Base-by-base conservation (phyloP, 2,113 vertebrate genomes). In the Periophthalmodon schlosseri region DNA sequence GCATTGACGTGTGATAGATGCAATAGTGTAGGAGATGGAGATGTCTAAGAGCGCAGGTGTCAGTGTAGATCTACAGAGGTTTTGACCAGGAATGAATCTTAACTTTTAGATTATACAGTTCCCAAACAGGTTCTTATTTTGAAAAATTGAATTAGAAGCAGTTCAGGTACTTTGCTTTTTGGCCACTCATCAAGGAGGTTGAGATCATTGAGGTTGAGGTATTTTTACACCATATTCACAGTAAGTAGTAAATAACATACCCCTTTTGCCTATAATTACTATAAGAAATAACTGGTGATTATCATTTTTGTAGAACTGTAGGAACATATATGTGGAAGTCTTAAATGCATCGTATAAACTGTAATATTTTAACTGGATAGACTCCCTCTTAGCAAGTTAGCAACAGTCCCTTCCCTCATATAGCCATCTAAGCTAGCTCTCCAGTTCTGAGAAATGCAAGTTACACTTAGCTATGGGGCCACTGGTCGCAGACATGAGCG, bases 391-490 rank as follows among this genome's bases (percentile, higher is more conserved):
- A 10, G 10, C 39, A 2, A 44, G 39, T 44, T 44, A 44, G 8
- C 36, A 9, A 39, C 4, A 39, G 9, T 7, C 9, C 39, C 39
- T 44, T 44, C 10, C 39, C 10, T 44, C 39, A 44, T 44, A 9
- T 44, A 44, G 8, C 8, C 4, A 4, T 5, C 15, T 47, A 56
- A 10, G 52, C 6, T 12, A 57, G 54, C n/a, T 11, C 9, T 12
- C 56, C 78, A 67, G 63, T 61, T 70, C 24, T 34, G 3, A 68
- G 73, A 56, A n/a, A 56, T 56, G 52, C 81, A 87, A 91, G 90
- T 91, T 93, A 90, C 81, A 88, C 93, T 93, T 94, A 93, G 95
- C 94, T 91, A 95, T 96, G 95, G 95, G 95, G 94, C 95, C 91
- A 92, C 85, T 81, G 85, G 93, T 87, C 84, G 94, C 93, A 93